phyloP scores from a whole-genome alignment of 2,888 invertebrate genomes.

The Synergus japonicus region DNA sequence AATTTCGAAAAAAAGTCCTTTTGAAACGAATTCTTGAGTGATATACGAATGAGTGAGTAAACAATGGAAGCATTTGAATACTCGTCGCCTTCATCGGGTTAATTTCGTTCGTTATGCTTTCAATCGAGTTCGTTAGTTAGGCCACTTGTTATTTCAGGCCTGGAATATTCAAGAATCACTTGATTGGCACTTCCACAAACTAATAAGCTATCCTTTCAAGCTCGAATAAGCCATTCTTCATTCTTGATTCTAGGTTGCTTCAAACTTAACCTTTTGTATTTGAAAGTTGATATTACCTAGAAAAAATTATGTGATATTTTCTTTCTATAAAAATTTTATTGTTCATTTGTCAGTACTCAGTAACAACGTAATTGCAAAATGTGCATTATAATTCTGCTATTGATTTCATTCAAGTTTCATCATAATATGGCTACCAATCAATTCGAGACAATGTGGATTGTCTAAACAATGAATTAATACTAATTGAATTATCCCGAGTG shows the following conservation, averaged over 20 bases:
- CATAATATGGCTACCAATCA: conserved; percentile 39
- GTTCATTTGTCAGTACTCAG: conserved; percentile 2
- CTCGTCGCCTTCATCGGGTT: conserved; percentile 4
- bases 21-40: background rate
- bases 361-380: conserved; percentile 21
- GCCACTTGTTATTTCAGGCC: conserved; percentile 32
- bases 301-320: background rate
- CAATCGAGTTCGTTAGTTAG: conserved; percentile 34
- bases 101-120: conserved; percentile 37
- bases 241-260: background rate
- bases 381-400: conserved; percentile 13
- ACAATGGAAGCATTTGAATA: conserved; percentile 21
- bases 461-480: conserved; percentile 39
- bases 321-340: background rate
- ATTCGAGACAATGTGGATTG: conserved; percentile 4
- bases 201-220: background rate
- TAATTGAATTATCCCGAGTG: conserved; percentile 37
- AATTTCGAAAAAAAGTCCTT: background rate
- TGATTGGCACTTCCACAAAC: conserved; percentile 16
- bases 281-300: background rate
- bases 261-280: background rate
- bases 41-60: conserved; percentile 4
- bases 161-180: conserved; percentile 28
- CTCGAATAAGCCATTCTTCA: background rate
- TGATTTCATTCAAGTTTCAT: conserved; percentile 24